These are phyloP conservation scores for Drosophila setifemur DNA, from an alignment of 1,140 invertebrate genomes.

Conservation along the genomic window DNA sequence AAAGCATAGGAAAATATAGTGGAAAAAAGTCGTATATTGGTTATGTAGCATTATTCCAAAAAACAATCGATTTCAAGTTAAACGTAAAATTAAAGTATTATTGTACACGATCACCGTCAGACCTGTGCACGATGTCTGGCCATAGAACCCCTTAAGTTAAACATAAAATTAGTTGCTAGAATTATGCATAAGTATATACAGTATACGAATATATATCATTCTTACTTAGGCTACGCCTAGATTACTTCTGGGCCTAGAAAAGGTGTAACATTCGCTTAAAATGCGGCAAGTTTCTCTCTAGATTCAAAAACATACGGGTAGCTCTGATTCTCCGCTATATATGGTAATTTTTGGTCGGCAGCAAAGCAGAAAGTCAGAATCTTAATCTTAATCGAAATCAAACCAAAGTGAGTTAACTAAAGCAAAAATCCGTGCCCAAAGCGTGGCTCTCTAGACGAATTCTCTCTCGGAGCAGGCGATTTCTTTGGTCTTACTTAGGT, in stretches of 20 bases:
- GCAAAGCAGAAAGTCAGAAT: slow-evolving; percentile 43
- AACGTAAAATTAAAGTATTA: slow-evolving; percentile 6
- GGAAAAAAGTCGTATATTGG: slow-evolving; percentile 46
- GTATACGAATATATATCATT: slow-evolving; percentile 11
- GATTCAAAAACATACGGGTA: slow-evolving; percentile 5
- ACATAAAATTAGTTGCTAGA: slow-evolving; percentile 1
- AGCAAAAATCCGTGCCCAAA: slow-evolving; percentile 67
- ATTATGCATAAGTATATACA: not conserved
- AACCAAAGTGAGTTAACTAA: slow-evolving; percentile 28
- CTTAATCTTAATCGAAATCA: slow-evolving; percentile 6
- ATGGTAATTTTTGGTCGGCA: slow-evolving; percentile 13
- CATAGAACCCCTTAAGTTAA: slow-evolving; percentile 12
- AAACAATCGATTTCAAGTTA: slow-evolving; percentile 33
- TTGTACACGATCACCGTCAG: not conserved
- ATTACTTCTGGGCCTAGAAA: not conserved
- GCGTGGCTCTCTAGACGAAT: slow-evolving; percentile 30
- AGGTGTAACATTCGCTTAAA: slow-evolving; percentile 36
- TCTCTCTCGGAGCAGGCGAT: slow-evolving; percentile 12
- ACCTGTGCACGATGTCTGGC: slow-evolving; percentile 21
- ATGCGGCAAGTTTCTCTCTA: slow-evolving; percentile 31
- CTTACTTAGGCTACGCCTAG: slow-evolving; percentile 26
- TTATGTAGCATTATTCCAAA: slow-evolving; percentile 47
- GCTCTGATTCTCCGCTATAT: slow-evolving; percentile 20
- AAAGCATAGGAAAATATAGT: slow-evolving; percentile 78
- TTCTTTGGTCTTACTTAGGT: slow-evolving; percentile 35